These are phyloP conservation scores for Apis florea DNA, from an alignment of 1,140 invertebrate genomes.

Conservation along the genomic window DNA sequence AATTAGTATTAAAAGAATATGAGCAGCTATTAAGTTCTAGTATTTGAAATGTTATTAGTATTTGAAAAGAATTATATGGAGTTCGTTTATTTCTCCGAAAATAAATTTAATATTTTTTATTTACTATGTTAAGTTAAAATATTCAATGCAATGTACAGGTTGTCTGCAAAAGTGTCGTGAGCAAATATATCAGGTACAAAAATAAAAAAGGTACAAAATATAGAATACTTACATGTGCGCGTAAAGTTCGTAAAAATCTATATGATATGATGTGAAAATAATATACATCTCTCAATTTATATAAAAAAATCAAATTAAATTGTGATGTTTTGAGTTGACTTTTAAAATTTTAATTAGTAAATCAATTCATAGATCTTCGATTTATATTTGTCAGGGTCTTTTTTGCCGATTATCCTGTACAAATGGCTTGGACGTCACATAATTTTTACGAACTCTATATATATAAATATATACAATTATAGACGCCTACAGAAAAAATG, in stretches of 20 bases:
- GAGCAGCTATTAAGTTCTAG: slow-evolving; percentile 67
- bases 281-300: slow-evolving; percentile 43
- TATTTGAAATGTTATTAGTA: slow-evolving; percentile 53
- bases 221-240: slow-evolving; percentile 60
- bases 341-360: slow-evolving; percentile 9
- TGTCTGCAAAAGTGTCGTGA: slow-evolving; percentile 67
- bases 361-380: slow-evolving; percentile 16
- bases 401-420: slow-evolving; percentile 69
- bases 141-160: slow-evolving; percentile 63
- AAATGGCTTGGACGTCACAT: slow-evolving; percentile 63
- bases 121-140: slow-evolving; percentile 59
- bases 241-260: slow-evolving; percentile 56
- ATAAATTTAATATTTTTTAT: slow-evolving; percentile 57
- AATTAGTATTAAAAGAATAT: slow-evolving; percentile 52
- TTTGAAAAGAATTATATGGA: slow-evolving; percentile 29
- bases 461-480: slow-evolving; percentile 36
- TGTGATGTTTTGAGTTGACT: not conserved
- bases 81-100: slow-evolving; percentile 54
- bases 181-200: slow-evolving; percentile 65
- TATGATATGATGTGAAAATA: slow-evolving; percentile 52
- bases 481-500: slow-evolving; percentile 27
- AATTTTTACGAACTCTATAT: slow-evolving; percentile 46
- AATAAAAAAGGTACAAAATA: slow-evolving; percentile 65
- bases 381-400: slow-evolving; percentile 64
- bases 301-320: slow-evolving; percentile 12